Evolutionary conservation across 2,888 invertebrate species (phyloP), one percentile per base, ranked within the genome.

Genomic region (Timema podura): DNA sequence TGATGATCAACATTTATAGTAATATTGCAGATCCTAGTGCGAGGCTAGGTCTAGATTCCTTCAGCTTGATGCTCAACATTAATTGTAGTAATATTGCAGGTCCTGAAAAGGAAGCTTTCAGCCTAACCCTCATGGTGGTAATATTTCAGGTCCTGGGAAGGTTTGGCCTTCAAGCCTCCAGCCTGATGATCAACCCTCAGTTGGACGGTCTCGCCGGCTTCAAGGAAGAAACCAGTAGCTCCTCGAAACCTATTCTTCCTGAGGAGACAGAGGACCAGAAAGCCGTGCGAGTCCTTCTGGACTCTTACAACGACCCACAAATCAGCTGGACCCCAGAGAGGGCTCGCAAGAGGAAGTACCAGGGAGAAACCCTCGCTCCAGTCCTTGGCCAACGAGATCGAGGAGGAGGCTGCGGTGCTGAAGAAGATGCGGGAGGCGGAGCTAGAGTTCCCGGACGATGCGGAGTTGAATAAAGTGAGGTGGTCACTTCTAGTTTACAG

Each of bases 181-280:
- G 78, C 72, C 74, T 82, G 30, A 83, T 82, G 82, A 76, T 83
- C 10, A 83, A 82, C 75, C 82, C 82, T 5, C 82, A 82, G 74
- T 73, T 83, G 44, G 80, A 78, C 3, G 78, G 79, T 6, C 76
- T 80, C 48, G 77, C 77, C 70, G 77, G 78, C 45, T 70, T 78
- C 46, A 76, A 72, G 70, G 57, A n/a, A 7, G 51, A 66, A n/a
- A 16, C n/a, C 9, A 57, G 46, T 2, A 13, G 47, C 6, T 13
- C 10, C 2, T 45, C 11, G 10, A 16, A 8, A n/a, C 30, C 30
- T 30, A 3, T 30, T 30, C 30, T 30, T 30, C 48, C 45, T 6
- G 59, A 68, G 11, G 48, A 30, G n/a, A 11, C 45, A 5, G 70
- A 70, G 45, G 48, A 61, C 13, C 48, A 67, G 8, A 48, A 59